Evolutionary conservation across 1,140 invertebrate species (phyloP), one percentile per base, ranked within the genome.

Genomic region (Centruroides vittatus): DNA sequence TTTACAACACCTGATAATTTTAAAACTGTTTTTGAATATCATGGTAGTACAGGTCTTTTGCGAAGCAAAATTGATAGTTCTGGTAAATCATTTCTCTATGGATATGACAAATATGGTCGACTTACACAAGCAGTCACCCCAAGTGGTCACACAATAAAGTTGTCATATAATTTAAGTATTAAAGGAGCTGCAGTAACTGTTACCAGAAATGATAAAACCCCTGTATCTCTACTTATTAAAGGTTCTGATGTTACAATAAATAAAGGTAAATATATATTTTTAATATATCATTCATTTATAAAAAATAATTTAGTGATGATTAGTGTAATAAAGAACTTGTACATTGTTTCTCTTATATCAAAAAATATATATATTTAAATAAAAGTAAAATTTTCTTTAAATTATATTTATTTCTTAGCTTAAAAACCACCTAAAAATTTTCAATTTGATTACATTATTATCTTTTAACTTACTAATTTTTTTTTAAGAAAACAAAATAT

Each of bases 91-190:
- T 90, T 86, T 62, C 84, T 93, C 60, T 95, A 93, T 70, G 84
- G 86, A 68, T 95, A 94, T 67, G 88, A 94, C 67, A 81, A 83
- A 70, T 80, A 90, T 57, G 92, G 91, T 6, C 79, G 92, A 41
- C 82, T 93, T 6, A 84, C 83, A 0, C 83, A 85, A 66, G 84
- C 90, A 35, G 87, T 90, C 54, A 79, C 93, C 67, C 89, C 92
- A 23, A 93, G 89, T 63, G 92, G 92, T 57, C 90, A 94, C 76
- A 85, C 84, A 59, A 81, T 93, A 12, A 81, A 84, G 60, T 80
- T 95, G 52, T 79, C 75, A 4, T 65, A 67, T 46, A 65, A 60
- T 23, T 35, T 71, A 23, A 65, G 57, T 47, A 60, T 66, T 46
- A 62, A 64, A 52, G 68, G 68, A 55, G 61, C 69, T 36, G 59